Conservation (phyloP, 2,113 vertebrate species). For the Syngnathus floridae region DNA sequence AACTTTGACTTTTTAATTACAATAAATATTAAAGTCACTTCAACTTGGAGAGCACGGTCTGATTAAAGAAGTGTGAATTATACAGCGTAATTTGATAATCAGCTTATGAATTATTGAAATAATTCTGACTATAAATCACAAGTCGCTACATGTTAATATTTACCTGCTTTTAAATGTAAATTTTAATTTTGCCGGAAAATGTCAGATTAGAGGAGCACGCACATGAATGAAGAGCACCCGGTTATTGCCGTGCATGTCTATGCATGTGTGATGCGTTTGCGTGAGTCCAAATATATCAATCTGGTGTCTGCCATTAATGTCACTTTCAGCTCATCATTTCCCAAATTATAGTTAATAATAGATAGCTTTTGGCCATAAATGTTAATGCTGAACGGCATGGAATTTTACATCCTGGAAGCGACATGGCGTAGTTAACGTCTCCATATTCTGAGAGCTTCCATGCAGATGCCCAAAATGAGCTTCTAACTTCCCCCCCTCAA, state of each 20-base stretch:
- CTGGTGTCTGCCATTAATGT: constrained; percentile 77
- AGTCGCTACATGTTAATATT: constrained; percentile 30
- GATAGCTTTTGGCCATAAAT: constrained; percentile 76
- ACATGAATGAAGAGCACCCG: neutral
- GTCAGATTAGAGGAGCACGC: neutral
- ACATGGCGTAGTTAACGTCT: constrained; percentile 65
- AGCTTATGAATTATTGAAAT: constrained; percentile 54
- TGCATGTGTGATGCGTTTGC: constrained; percentile 8
- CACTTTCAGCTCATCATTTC: constrained; percentile 76
- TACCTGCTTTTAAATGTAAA: constrained; percentile 24
- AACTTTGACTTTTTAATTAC: constrained; percentile 56
- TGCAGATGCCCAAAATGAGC: constrained; percentile 27
- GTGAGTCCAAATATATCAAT: constrained; percentile 68
- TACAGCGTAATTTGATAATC: constrained; percentile 52
- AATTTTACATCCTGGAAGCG: constrained; percentile 70
- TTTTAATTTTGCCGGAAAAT: constrained; percentile 19
- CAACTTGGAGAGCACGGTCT: constrained; percentile 27
- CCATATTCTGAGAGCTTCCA: constrained; percentile 55
- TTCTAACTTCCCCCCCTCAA: constrained; percentile 23
- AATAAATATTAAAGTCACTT: constrained; percentile 58
- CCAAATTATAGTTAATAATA: constrained; percentile 78
- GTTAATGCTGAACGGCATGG: constrained; percentile 71
- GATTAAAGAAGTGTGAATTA: constrained; percentile 48
- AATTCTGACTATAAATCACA: constrained; percentile 49
- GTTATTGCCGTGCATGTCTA: constrained; percentile 1